Conservation (phyloP, 2,888 invertebrate genomes). For the Heterodera filipjevi region DNA sequence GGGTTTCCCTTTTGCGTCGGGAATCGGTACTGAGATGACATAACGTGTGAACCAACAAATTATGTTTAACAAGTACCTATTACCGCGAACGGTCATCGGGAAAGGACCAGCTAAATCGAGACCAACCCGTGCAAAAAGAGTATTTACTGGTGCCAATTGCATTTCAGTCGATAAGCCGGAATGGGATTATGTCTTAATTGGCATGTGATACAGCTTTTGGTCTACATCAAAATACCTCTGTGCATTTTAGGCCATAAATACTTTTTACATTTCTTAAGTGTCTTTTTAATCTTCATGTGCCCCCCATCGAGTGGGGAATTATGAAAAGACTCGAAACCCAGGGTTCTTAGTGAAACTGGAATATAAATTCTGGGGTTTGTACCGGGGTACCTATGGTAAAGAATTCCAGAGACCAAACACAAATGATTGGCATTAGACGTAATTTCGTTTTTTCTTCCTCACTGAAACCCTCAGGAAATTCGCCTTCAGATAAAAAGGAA, state of each 20-base stretch:
- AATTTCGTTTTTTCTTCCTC: neutral
- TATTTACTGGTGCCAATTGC: neutral
- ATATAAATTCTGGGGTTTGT: neutral
- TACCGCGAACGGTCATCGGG: constrained; percentile 18
- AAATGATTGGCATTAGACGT: neutral
- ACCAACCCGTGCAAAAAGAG: neutral
- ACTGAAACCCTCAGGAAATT: neutral
- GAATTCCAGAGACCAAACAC: neutral
- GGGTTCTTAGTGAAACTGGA: neutral
- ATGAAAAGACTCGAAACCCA: constrained; percentile 38
- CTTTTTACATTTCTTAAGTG: constrained; percentile 25
- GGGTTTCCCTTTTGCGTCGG: constrained; percentile 57
- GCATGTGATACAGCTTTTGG: neutral
- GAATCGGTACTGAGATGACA: constrained; percentile 53
- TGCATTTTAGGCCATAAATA: constrained; percentile 40
- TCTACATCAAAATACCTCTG: constrained; percentile 35
- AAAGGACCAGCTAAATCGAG: constrained; percentile 40
- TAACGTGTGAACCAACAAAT: constrained; percentile 41
- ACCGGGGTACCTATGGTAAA: neutral
- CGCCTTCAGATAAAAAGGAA: neutral
- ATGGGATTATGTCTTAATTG: neutral
- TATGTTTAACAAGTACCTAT: constrained; percentile 34
- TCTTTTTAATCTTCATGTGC: constrained; percentile 39
- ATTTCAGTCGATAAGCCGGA: neutral
- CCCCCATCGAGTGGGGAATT: constrained; percentile 35